Evolutionary conservation across 2,797 vertebrate genomes (phyloP).

Genomic region (Sarcoramphus papa): DNA sequence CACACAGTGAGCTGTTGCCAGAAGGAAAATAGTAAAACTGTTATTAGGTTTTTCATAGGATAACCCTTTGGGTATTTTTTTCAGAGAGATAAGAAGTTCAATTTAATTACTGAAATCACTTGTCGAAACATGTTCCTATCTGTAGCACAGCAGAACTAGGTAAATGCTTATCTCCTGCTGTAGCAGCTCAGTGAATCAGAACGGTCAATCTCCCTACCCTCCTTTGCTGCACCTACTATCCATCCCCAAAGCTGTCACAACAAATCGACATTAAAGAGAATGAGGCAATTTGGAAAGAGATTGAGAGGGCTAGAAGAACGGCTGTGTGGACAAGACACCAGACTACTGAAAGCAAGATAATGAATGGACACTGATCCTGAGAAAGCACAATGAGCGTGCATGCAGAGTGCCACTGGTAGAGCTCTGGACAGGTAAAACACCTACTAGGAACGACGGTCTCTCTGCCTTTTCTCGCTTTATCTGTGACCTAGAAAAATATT

Average conservation of each 20-base stretch:
- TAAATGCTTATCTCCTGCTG: not conserved
- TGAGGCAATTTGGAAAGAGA: not conserved
- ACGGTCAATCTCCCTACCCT: not conserved
- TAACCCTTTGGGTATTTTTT: not conserved
- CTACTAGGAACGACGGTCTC: accelerated
- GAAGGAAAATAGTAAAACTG: not conserved
- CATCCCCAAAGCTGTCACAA: not conserved
- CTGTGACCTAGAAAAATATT: not conserved
- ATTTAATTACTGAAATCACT: not conserved
- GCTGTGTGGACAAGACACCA: not conserved
- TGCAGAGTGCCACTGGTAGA: not conserved
- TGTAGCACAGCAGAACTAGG: not conserved
- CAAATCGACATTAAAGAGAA: not conserved
- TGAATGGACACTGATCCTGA: not conserved
- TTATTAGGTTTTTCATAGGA: not conserved
- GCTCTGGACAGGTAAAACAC: not conserved
- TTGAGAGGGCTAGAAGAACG: not conserved
- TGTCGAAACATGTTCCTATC: not conserved
- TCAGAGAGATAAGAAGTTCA: not conserved
- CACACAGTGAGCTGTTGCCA: not conserved
- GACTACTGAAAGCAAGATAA: not conserved
- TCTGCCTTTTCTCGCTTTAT: not conserved
- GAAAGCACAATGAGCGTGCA: accelerated
- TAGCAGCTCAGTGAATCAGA: not conserved
- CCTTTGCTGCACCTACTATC: not conserved